Evolutionary conservation across 2,797 vertebrate species (phyloP).

Genomic region (Takifugu rubripes): DNA sequence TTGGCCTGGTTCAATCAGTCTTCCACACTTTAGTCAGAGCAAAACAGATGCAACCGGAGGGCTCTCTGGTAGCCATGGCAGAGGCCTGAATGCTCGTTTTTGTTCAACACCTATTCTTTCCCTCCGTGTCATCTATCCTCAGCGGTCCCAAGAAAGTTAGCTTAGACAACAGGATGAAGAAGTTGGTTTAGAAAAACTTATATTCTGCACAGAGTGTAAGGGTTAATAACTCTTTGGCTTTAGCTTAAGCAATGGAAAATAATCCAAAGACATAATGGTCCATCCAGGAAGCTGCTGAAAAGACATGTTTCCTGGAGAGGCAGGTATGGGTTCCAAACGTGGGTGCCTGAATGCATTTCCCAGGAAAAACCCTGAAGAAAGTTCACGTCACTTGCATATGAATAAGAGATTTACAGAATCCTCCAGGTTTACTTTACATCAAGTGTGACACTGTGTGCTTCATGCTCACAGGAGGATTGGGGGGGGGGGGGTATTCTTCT

Average conservation of each 20-base stretch:
- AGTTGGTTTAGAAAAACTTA: constrained; percentile 51
- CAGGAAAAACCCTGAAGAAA: constrained; percentile 34
- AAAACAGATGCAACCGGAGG: constrained; percentile 56
- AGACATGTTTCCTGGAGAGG: constrained; percentile 43
- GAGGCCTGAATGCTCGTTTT: constrained; percentile 46
- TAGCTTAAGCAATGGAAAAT: constrained; percentile 50
- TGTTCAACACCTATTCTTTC: constrained; percentile 53
- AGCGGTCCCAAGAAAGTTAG: constrained; percentile 59
- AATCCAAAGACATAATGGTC: constrained; percentile 45
- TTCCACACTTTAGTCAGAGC: constrained; percentile 57
- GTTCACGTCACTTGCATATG: constrained; percentile 21
- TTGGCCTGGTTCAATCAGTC: constrained; percentile 66
- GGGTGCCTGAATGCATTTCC: constrained; percentile 39
- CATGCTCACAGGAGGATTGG: constrained; percentile 12
- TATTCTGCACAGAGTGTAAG: constrained; percentile 48
- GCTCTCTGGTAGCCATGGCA: constrained; percentile 47
- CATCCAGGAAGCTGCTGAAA: constrained; percentile 51
- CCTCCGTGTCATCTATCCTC: constrained; percentile 40
- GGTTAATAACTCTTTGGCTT: constrained; percentile 50
- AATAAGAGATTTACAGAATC: constrained; percentile 21
- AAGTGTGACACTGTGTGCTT: constrained; percentile 25
- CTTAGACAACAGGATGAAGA: constrained; percentile 57
- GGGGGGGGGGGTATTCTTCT: constrained; percentile 23
- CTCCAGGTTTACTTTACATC: constrained; percentile 20
- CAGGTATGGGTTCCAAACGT: constrained; percentile 45